Evolutionary conservation across 1,140 invertebrate species (phyloP).

Genomic region (Myzus persicae): DNA sequence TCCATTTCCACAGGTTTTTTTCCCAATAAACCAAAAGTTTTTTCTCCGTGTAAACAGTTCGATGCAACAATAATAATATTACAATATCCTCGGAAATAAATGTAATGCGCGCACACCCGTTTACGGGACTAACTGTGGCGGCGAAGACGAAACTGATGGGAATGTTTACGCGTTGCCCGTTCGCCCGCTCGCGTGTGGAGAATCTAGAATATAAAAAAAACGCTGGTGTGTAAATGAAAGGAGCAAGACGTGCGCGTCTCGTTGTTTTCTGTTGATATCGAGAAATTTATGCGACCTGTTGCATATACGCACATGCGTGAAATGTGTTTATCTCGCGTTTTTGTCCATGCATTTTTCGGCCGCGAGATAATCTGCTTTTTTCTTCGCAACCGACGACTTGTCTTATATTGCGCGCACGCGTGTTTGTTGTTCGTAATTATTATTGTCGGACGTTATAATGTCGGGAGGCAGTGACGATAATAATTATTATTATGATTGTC

Average conservation of each 20-base stretch:
- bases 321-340: conserved; percentile 6
- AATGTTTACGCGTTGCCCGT: neutral
- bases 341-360: neutral
- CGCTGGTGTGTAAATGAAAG: neutral
- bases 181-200: neutral
- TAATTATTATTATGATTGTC: neutral
- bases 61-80: neutral
- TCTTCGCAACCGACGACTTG: neutral
- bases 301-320: neutral
- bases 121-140: neutral
- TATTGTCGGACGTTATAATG: neutral
- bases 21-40: neutral
- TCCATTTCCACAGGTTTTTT: neutral
- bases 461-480: neutral
- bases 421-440: neutral
- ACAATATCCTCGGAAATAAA: conserved; percentile 4
- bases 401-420: neutral
- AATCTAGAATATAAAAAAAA: neutral
- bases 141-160: neutral
- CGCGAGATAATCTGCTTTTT: conserved; percentile 16
- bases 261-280: conserved; percentile 23
- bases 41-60: neutral
- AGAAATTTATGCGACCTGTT: conserved; percentile 40
- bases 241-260: neutral
- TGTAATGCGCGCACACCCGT: neutral